These are phyloP conservation scores for Drosophila aldrichi DNA, from an alignment of 2,888 invertebrate species.

Conservation along the genomic window DNA sequence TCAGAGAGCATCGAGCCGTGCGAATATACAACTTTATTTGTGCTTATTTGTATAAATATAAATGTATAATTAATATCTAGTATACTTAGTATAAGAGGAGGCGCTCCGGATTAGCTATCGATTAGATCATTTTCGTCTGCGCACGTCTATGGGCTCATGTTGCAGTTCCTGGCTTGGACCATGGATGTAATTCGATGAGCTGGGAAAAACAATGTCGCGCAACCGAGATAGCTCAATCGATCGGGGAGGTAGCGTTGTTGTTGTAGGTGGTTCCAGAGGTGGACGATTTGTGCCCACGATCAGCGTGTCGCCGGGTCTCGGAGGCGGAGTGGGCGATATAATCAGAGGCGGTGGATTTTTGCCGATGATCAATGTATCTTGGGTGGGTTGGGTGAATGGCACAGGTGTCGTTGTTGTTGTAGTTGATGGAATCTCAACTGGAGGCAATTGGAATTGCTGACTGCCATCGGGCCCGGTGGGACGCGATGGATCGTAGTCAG, in stretches of 20 bases:
- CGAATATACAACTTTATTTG: conserved; percentile 10
- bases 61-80: conserved; percentile 12
- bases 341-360: conserved; percentile 38
- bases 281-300: conserved; percentile 56
- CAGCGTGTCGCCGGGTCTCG: conserved; percentile 23
- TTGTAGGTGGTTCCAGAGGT: conserved; percentile 38
- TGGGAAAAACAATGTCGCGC: conserved; percentile 60
- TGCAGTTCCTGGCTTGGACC: conserved; percentile 19
- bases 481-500: background rate
- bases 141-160: conserved; percentile 49
- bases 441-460: conserved; percentile 12
- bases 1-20: conserved; percentile 7
- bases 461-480: conserved; percentile 10
- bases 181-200: conserved; percentile 39
- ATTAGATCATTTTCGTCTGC: conserved; percentile 45
- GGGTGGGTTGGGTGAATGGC: conserved; percentile 26
- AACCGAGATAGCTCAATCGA: conserved; percentile 30
- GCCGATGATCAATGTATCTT: conserved; percentile 35
- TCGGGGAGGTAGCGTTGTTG: background rate
- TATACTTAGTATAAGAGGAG: conserved; percentile 2
- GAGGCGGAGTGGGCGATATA: conserved; percentile 40
- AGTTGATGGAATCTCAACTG: conserved; percentile 1
- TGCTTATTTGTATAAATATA: conserved; percentile 25
- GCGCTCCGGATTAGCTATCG: background rate
- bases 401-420: conserved; percentile 1